Conservation (phyloP, 2,113 vertebrate species). For the cat (Felis catus) region F.catus_Fca126_mat1.0 CM031417.1:49772501-49773000, state of each 20-base stretch:
- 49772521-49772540: background rate
- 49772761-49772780: background rate
- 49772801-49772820: background rate
- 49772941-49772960: background rate
- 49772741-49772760: background rate
- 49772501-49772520: background rate
- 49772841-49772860: background rate
- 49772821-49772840: background rate
- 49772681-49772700: background rate
- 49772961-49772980: background rate
- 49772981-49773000: background rate
- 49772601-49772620: background rate
- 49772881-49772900: background rate
- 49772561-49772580: background rate
- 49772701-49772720: background rate
- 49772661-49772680: background rate
- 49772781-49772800: background rate
- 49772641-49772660: background rate
- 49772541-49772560: background rate
- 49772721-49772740: background rate
- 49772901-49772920: background rate
- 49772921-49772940: background rate
- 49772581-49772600: background rate
- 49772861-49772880: background rate
- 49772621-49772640: slow-evolving; percentile 29